Base-by-base conservation (phyloP, 2,113 vertebrate genomes). In the Archocentrus centrarchus region DNA sequence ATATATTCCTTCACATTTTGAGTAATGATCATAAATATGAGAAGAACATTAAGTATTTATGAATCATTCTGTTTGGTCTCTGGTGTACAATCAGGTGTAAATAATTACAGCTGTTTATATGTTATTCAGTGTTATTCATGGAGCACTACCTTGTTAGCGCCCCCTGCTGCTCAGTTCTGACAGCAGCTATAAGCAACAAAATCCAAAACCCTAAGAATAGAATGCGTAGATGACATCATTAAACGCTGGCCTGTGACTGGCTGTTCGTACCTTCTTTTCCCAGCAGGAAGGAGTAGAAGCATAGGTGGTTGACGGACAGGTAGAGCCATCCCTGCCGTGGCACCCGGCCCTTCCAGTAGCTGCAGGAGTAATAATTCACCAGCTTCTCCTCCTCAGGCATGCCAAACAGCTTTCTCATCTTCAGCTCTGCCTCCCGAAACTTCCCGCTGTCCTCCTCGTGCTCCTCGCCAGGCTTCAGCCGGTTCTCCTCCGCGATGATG, bases 331-430 rank as follows among this genome's bases (percentile, higher is more conserved):
- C 98, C 94, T 99, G 98, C 22, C 98, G 95, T 0, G 98, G 98
- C 10, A 99, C 98, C 0, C 97, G 94, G 1, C 98, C 98, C 90
- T 99, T 99, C 98, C 98, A 99, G 86, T 96, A 99, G 93, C 98
- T 99, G 94, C 98, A 99, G 59, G 98, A 99, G 81, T 99, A 99
- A 89, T 99, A 99, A 89, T 99, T 99, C 63, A 99, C 98, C 91
- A 99, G 94, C 91, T 99, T 99, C 94, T 99, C 98, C 62, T 97
- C 98, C 14, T 98, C 97, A 0, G 98, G 98, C 98, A 99, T 99
- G 64, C 97, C 97, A 14, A 99, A 99, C 91, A 98, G 95, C 93
- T 96, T 97, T 77, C 98, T 78, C 98, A 99, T 99, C 95, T 99
- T 99, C 86, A 98, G 93, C 85, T 98, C 98, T 0, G 98, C 98